Base-by-base conservation (phyloP, 1,140 invertebrate species). In the Drosophila kikkawai region DNA sequence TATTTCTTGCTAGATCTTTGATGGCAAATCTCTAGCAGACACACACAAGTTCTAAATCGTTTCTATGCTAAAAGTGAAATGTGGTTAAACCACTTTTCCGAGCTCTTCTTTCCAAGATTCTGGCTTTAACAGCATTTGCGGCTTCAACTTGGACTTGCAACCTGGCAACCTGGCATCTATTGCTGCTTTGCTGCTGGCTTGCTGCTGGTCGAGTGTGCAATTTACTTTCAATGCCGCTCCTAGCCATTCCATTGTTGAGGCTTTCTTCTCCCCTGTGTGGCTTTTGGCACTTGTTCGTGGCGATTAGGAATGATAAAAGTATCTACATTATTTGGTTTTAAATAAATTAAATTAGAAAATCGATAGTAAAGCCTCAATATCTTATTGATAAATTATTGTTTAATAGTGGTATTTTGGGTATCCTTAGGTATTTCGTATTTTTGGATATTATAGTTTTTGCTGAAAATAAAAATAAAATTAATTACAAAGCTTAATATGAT, bases 51-150 rank as follows among this genome's bases (percentile, higher is more conserved):
- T 87, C 84, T 87, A 80, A 87, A 79, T 79, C 79, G 87, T 87
- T 87, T 87, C 85, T 87, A 88, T 87, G 84, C 85, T 87, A 87
- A 87, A 87, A 87, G 84, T 87, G 84, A 87, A 87, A 87, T 87
- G 84, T 87, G 69, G 69, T 70, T 67, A 88, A 87, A 78, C 84
- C 63, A 77, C 85, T 87, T 87, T 79, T 79, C 75, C 75, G 29
- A 65, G 60, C 73, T 59, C 51, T 53, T 63, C 51, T 53, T 55
- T 64, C 34, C 45, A 60, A n/a, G 48, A 42, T 55, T 44, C n/a
- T 47, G 61, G 47, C 71, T 60, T 26, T 36, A 56, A 48, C 65
- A 45, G 9, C 59, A 42, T 48, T 50, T 50, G 19, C 37, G 73
- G 63, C 64, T 67, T 69, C 42, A 58, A 77, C 56, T 77, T 77